These are phyloP conservation scores for Notechis scutatus DNA, from an alignment of 2,113 vertebrate genomes.

Conservation along the genomic window DNA sequence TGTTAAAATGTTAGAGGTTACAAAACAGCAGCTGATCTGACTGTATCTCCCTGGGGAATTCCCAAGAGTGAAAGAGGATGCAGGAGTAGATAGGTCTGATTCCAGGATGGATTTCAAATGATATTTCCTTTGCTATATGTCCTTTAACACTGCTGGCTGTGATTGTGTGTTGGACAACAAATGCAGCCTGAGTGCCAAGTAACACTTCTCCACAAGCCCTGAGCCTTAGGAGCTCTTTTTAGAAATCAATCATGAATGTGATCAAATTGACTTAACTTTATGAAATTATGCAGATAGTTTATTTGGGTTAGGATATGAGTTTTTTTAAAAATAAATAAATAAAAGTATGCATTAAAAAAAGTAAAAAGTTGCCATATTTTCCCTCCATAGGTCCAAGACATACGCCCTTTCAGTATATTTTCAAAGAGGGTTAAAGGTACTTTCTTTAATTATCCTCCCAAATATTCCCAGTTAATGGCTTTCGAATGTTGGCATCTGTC, in stretches of 20 bases:
- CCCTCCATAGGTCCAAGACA: constrained; percentile 27
- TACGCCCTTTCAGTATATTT: not conserved
- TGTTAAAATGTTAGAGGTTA: not conserved
- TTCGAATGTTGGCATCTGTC: constrained; percentile 45
- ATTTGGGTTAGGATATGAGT: not conserved
- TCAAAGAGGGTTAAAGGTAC: constrained; percentile 33
- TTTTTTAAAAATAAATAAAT: not conserved
- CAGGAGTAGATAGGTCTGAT: not conserved
- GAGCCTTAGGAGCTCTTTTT: not conserved
- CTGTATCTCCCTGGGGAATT: not conserved
- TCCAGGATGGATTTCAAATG: not conserved
- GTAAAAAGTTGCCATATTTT: constrained; percentile 28
- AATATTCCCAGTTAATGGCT: constrained; percentile 47
- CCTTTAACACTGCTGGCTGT: not conserved
- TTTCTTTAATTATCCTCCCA: constrained; percentile 17
- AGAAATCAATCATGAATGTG: not conserved
- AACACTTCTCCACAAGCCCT: not conserved
- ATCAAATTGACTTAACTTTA: not conserved
- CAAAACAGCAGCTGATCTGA: not conserved
- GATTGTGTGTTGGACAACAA: not conserved
- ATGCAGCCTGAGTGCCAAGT: not conserved
- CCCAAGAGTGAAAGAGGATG: not conserved
- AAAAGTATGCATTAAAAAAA: not conserved
- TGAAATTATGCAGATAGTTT: not conserved
- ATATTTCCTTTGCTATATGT: not conserved